Evolutionary conservation across 1,140 invertebrate species (phyloP).

Genomic region (Pseudomyrmex sp.): DNA sequence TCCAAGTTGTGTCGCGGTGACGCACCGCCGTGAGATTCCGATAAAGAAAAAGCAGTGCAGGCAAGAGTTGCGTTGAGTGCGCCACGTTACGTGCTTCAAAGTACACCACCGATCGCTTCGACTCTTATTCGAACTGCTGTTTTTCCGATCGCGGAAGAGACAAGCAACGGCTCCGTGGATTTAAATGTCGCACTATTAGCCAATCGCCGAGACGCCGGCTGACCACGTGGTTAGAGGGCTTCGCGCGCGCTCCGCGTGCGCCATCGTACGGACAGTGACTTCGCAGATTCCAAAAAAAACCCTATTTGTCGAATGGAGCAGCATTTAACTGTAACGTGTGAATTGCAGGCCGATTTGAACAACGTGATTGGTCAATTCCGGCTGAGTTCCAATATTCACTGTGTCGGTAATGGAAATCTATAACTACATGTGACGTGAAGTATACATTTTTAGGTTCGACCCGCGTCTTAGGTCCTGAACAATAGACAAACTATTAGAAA

Average conservation of each 20-base stretch:
- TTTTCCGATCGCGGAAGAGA: constrained; percentile 47
- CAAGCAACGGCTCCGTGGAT: constrained; percentile 72
- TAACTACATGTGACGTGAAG: too few species aligned
- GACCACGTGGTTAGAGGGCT: constrained; percentile 50
- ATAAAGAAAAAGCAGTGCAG: neutral
- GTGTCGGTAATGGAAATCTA: too few species aligned
- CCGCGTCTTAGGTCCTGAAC: too few species aligned
- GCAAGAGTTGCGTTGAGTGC: neutral
- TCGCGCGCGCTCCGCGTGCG: neutral
- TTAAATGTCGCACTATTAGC: constrained; percentile 68
- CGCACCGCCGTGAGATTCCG: neutral
- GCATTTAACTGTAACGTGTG: too few species aligned
- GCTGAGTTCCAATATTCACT: too few species aligned
- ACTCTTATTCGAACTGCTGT: constrained; percentile 66
- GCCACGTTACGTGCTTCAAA: neutral
- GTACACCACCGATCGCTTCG: neutral
- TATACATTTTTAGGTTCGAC: too few species aligned
- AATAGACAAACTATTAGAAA: too few species aligned
- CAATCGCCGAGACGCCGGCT: constrained; percentile 52
- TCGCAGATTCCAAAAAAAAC: too few species aligned
- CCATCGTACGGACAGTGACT: neutral
- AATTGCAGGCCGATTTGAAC: too few species aligned
- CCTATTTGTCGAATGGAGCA: too few species aligned
- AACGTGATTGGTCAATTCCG: too few species aligned
- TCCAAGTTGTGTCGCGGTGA: too few species aligned